Percentiles rank a stretch among this genome's conserved stretches.
These are phyloP conservation scores for Oenanthe melanoleuca DNA, from an alignment of 2,113 vertebrate species.

Conservation along the genomic window DNA sequence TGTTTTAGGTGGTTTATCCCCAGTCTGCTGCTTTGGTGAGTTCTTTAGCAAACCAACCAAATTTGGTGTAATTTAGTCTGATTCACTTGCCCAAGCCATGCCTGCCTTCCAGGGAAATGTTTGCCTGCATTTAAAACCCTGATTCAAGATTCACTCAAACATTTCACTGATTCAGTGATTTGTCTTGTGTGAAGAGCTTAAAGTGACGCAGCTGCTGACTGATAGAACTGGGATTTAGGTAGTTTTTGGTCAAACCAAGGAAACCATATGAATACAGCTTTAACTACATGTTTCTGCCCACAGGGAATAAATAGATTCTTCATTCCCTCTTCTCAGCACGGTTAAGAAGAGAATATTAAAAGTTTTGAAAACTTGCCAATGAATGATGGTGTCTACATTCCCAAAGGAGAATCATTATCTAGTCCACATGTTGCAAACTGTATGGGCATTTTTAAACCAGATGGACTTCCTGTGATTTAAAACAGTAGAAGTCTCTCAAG, in stretches of 20 bases:
- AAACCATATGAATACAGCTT: background rate
- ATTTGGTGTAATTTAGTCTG: background rate
- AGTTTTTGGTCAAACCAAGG: background rate
- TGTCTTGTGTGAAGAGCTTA: background rate
- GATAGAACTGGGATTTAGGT: background rate
- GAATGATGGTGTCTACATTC: background rate
- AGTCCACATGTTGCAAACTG: background rate
- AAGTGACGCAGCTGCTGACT: background rate
- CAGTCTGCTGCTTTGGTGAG: background rate
- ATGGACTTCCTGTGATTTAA: background rate
- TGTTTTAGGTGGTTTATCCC: background rate
- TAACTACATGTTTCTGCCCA: background rate
- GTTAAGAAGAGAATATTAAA: background rate
- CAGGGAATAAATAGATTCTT: background rate
- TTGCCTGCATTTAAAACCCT: background rate
- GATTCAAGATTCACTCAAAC: background rate
- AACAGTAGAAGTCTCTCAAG: background rate
- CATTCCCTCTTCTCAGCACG: background rate
- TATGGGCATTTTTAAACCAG: background rate
- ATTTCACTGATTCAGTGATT: background rate
- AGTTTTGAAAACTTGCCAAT: background rate
- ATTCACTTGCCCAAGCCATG: background rate
- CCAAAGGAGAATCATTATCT: slow-evolving; percentile 17
- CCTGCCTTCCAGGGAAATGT: background rate
- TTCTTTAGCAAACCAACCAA: background rate